A percentile compares a stretch with the other conserved stretches of the same genome.
Conservation (phyloP, 1,140 invertebrate species). For the Xylocopa sonorina region DNA sequence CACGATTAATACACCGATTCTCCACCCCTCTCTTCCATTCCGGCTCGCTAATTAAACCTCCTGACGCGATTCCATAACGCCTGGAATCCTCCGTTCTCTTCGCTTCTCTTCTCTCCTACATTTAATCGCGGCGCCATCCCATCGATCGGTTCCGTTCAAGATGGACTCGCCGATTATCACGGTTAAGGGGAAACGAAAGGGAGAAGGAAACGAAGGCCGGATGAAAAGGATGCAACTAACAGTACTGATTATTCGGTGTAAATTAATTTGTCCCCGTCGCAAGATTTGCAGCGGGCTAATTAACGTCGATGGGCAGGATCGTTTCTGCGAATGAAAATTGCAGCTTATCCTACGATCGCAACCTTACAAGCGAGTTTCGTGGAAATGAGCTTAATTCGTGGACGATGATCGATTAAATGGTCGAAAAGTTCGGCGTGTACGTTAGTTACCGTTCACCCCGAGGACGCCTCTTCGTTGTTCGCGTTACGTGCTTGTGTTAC, state of each 20-base stretch:
- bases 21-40: constrained; percentile 13
- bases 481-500: background rate
- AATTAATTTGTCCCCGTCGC: background rate
- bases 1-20: constrained; percentile 17
- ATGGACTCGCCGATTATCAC: background rate
- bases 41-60: constrained; percentile 20
- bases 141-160: background rate
- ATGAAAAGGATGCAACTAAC: background rate
- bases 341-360: background rate
- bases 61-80: constrained; percentile 23
- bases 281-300: background rate
- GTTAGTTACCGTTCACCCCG: background rate
- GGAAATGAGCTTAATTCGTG: background rate
- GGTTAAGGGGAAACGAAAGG: too few species aligned
- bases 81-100: background rate
- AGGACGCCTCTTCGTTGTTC: background rate
- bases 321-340: background rate
- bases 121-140: background rate
- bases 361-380: background rate
- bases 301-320: background rate
- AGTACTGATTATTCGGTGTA: background rate
- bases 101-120: background rate
- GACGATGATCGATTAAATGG: background rate
- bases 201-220: too few species aligned
- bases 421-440: background rate